These are phyloP conservation scores for Mastacembelus armatus DNA, from an alignment of 2,797 vertebrate genomes.

Conservation along the genomic window DNA sequence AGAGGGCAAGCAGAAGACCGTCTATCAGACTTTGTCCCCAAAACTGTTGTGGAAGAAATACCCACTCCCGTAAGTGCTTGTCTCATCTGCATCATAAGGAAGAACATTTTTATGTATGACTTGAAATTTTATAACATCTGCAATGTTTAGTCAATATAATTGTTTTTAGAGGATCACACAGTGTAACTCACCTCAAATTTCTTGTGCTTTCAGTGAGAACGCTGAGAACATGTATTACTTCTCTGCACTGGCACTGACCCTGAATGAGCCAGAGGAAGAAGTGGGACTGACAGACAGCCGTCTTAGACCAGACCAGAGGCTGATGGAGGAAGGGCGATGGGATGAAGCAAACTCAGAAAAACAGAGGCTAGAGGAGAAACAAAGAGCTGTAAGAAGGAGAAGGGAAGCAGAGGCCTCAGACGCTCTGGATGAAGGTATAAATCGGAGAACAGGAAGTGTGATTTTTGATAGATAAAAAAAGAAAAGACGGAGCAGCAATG, in stretches of 20 bases:
- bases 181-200: constrained; percentile 1
- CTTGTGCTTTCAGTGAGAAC: constrained; percentile 85
- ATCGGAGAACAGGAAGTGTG: not conserved
- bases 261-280: constrained; percentile 90
- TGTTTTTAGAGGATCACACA: constrained; percentile 1
- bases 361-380: constrained; percentile 96
- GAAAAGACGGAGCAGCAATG: not conserved
- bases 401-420: constrained; percentile 91
- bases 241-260: constrained; percentile 92
- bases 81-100: not conserved
- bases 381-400: constrained; percentile 90
- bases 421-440: constrained; percentile 90
- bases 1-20: constrained; percentile 88
- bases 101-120: constrained; percentile 6
- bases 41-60: constrained; percentile 97
- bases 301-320: constrained; percentile 91
- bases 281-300: constrained; percentile 93
- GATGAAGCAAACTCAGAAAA: constrained; percentile 96
- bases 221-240: constrained; percentile 99
- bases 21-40: constrained; percentile 85
- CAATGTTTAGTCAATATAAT: constrained; percentile 14
- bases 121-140: constrained; percentile 19
- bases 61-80: constrained; percentile 89
- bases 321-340: constrained; percentile 98
- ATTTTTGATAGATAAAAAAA: not conserved